Percentiles rank a stretch among this genome's conserved stretches.
Conservation (phyloP, 2,797 vertebrate species). For the Sebastes taczanowskii region DNA sequence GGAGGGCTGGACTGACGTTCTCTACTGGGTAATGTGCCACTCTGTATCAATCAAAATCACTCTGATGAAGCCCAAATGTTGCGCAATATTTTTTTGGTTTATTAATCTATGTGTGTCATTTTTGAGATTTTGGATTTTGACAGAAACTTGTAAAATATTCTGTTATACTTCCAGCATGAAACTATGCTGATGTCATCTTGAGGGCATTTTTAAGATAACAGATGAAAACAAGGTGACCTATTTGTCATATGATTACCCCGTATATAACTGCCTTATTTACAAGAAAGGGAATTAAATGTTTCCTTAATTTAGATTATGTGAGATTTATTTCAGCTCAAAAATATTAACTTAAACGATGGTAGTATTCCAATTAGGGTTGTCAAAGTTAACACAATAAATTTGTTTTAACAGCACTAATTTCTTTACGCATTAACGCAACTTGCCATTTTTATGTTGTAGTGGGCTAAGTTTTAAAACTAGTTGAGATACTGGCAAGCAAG, state of each 20-base stretch:
- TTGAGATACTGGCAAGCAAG: no score
- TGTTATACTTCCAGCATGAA: neutral
- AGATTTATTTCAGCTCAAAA: neutral
- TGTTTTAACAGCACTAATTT: no score
- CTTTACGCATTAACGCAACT: no score
- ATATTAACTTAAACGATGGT: neutral
- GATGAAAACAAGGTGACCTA: neutral
- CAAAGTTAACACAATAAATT: no score
- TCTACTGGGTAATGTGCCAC: constrained; percentile 93
- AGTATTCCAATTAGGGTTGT: neutral
- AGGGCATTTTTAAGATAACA: neutral
- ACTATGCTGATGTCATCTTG: neutral
- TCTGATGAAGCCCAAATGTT: neutral
- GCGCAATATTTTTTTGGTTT: neutral
- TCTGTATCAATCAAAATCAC: neutral
- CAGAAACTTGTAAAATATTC: neutral
- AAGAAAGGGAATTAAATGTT: neutral
- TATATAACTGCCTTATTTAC: neutral
- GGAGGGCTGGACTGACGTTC: constrained; percentile 98
- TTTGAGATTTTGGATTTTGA: neutral
- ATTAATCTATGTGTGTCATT: neutral
- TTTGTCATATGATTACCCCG: neutral
- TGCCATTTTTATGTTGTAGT: no score
- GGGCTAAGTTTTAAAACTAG: no score
- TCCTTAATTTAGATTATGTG: neutral